These are phyloP conservation scores for Neomorphus geoffroyi DNA, from an alignment of 2,797 vertebrate genomes.

Conservation along the genomic window DNA sequence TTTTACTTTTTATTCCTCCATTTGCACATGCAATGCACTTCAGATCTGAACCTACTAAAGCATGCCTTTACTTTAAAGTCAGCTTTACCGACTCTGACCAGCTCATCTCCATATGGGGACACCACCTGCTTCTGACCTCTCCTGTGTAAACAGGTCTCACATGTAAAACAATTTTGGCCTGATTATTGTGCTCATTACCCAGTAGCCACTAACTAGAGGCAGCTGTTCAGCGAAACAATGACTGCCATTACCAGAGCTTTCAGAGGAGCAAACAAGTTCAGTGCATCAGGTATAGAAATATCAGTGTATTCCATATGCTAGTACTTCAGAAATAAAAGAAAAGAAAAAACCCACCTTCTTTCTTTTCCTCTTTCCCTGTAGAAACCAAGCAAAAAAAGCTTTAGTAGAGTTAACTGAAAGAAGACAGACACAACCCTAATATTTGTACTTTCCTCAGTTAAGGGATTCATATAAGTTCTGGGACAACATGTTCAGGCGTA, in stretches of 20 bases:
- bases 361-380: background rate
- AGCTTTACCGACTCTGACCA: background rate
- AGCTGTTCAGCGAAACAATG: background rate
- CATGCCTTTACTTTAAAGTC: background rate
- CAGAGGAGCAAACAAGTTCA: background rate
- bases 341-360: background rate
- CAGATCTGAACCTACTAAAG: background rate
- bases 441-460: background rate
- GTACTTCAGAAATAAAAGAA: background rate
- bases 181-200: background rate
- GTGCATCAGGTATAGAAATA: background rate
- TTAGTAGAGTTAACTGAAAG: background rate
- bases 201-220: background rate
- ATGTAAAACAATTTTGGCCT: background rate
- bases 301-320: rapidly evolving
- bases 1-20: background rate
- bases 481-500: background rate
- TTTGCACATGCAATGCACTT: rapidly evolving
- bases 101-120: rapidly evolving
- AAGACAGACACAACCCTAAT: background rate
- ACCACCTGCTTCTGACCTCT: background rate
- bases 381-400: background rate
- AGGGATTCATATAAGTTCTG: background rate
- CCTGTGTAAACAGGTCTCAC: background rate
- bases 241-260: background rate